Conservation (phyloP, 2,888 invertebrate genomes). For the Lycaena phlaeas region DNA sequence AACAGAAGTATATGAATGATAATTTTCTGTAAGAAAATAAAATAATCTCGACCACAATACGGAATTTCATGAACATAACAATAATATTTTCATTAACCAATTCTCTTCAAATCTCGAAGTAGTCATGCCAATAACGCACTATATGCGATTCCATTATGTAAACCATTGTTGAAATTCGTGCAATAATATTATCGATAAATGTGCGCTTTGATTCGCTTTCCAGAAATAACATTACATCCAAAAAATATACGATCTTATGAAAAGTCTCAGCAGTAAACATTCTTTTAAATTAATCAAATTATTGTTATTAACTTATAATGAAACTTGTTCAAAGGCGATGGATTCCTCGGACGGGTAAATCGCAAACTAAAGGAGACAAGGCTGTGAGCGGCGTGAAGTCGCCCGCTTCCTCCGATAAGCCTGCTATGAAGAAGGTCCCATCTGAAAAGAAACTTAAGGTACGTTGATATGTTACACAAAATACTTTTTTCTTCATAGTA, state of each 20-base stretch:
- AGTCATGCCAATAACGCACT: not conserved
- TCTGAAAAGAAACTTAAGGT: constrained; percentile 91
- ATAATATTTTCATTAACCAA: not conserved
- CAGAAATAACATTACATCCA: too few species aligned
- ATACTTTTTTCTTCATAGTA: too few species aligned
- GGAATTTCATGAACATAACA: not conserved
- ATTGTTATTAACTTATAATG: constrained; percentile 17
- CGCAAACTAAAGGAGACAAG: constrained; percentile 90
- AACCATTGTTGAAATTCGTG: not conserved
- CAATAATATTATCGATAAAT: constrained; percentile 32
- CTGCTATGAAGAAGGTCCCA: constrained; percentile 82
- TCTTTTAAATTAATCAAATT: too few species aligned
- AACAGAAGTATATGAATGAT: too few species aligned
- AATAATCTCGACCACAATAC: too few species aligned
- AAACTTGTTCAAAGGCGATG: constrained; percentile 19
- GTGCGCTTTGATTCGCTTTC: too few species aligned
- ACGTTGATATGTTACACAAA: too few species aligned
- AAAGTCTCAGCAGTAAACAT: too few species aligned
- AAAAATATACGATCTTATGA: too few species aligned
- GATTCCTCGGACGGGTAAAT: constrained; percentile 79
- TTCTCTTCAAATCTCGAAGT: not conserved
- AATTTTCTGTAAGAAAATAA: too few species aligned
- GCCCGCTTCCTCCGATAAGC: constrained; percentile 62
- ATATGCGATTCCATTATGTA: not conserved
- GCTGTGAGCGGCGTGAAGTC: constrained; percentile 63